phyloP scores from a whole-genome alignment of 2,888 invertebrate genomes.

The Nemoura dubitans region DNA sequence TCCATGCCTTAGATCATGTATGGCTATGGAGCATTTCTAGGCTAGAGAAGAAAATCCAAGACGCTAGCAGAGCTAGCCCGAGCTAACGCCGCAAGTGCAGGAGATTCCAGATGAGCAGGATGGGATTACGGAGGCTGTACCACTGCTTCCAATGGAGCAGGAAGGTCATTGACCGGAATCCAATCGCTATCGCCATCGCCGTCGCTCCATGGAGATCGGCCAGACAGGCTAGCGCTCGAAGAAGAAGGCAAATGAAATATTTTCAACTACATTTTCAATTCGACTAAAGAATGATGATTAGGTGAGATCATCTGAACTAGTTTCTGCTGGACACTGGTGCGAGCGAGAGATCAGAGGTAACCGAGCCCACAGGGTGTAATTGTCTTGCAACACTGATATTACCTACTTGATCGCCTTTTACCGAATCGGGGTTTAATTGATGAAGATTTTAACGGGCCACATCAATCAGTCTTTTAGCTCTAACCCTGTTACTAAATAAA shows the following conservation, averaged over 20 bases:
- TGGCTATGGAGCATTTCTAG: too few species aligned
- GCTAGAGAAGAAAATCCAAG: too few species aligned
- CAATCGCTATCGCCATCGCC: neutral
- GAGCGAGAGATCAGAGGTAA: neutral
- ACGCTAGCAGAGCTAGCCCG: too few species aligned
- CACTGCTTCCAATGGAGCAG: neutral
- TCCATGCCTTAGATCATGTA: too few species aligned
- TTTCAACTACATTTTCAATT: neutral
- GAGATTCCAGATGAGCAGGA: conserved; percentile 2
- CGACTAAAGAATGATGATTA: neutral
- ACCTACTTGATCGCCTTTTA: neutral
- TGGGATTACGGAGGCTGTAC: neutral
- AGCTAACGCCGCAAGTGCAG: too few species aligned
- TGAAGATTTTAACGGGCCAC: neutral
- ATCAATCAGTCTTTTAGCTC: neutral
- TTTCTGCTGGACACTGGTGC: neutral
- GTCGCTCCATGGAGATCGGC: neutral
- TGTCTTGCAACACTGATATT: neutral
- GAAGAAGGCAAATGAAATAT: conserved; percentile 7
- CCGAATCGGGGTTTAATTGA: neutral
- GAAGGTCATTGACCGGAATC: conserved; percentile 4
- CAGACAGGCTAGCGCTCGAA: neutral
- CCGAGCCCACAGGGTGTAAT: neutral
- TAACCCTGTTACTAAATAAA: neutral
- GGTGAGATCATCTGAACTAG: neutral